Percentiles rank a stretch among this genome's conserved stretches.
Evolutionary conservation across 2,888 invertebrate species (phyloP).

Genomic region (Agrochola circellaris): DNA sequence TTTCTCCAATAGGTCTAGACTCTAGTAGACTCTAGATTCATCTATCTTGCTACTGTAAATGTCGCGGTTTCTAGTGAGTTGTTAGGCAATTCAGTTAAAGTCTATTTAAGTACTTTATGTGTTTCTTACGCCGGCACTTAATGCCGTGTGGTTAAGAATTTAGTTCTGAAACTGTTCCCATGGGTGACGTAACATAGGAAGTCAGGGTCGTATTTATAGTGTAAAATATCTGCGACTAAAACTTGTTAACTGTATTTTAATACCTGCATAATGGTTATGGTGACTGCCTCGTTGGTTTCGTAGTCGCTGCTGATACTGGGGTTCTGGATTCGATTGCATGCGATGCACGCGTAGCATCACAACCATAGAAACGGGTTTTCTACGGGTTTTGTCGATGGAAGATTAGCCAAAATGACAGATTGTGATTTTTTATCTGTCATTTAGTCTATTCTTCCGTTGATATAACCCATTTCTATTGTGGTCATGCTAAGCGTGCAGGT

Average conservation of each 20-base stretch:
- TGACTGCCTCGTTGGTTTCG: neutral
- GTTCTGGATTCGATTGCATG: too few species aligned
- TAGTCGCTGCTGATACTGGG: too few species aligned
- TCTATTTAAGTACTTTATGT: slow-evolving; percentile 44
- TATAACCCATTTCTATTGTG: too few species aligned
- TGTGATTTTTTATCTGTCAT: too few species aligned
- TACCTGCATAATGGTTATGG: neutral
- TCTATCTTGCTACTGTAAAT: slow-evolving; percentile 22
- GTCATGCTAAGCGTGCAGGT: too few species aligned
- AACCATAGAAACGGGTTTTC: too few species aligned
- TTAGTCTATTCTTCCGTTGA: too few species aligned
- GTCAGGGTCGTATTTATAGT: neutral
- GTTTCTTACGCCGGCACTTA: slow-evolving; percentile 17
- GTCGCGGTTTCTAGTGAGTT: slow-evolving; percentile 42
- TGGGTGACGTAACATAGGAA: slow-evolving; percentile 14
- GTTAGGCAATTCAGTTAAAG: slow-evolving; percentile 39
- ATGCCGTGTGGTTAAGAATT: slow-evolving; percentile 39
- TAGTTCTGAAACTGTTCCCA: slow-evolving; percentile 23
- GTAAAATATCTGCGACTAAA: neutral
- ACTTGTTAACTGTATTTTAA: neutral
- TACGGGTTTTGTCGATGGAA: too few species aligned
- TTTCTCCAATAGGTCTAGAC: neutral
- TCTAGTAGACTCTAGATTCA: slow-evolving; percentile 9
- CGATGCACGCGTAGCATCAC: too few species aligned
- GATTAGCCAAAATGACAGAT: too few species aligned